These are phyloP conservation scores for Phocoena phocoena DNA, from an alignment of 2,113 vertebrate genomes.

Conservation along the genomic window DNA sequence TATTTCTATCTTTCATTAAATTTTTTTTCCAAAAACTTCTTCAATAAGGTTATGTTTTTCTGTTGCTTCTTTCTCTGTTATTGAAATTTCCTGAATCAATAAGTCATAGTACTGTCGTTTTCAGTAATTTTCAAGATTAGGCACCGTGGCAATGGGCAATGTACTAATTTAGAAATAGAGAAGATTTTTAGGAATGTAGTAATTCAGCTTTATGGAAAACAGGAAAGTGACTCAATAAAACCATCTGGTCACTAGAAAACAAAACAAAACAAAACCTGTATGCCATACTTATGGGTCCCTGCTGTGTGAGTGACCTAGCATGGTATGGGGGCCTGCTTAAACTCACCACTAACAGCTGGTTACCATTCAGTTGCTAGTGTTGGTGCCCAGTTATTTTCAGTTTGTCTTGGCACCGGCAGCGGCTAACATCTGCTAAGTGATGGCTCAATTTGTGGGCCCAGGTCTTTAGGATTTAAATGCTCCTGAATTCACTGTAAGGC, in stretches of 20 bases:
- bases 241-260: not conserved
- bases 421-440: conserved; percentile 5
- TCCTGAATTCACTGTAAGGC: not conserved
- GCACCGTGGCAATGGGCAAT: not conserved
- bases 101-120: not conserved
- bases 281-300: not conserved
- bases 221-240: conserved; percentile 46
- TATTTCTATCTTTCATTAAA: conserved; percentile 76
- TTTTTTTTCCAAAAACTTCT: not conserved
- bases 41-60: not conserved
- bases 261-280: not conserved
- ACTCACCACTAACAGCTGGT: conserved; percentile 50
- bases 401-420: not conserved
- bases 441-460: not conserved
- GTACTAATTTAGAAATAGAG: conserved; percentile 32
- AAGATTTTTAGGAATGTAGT: conserved; percentile 39
- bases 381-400: conserved; percentile 51
- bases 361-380: conserved; percentile 32
- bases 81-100: not conserved
- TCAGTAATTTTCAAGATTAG: conserved; percentile 18
- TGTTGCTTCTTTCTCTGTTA: not conserved
- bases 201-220: conserved; percentile 54
- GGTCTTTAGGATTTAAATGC: conserved; percentile 9
- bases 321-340: not conserved
- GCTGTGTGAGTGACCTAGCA: not conserved